Percentiles rank a stretch among this genome's conserved stretches.
Evolutionary conservation across 2,797 vertebrate species (phyloP).

Genomic region (Telmatherina bonti): DNA sequence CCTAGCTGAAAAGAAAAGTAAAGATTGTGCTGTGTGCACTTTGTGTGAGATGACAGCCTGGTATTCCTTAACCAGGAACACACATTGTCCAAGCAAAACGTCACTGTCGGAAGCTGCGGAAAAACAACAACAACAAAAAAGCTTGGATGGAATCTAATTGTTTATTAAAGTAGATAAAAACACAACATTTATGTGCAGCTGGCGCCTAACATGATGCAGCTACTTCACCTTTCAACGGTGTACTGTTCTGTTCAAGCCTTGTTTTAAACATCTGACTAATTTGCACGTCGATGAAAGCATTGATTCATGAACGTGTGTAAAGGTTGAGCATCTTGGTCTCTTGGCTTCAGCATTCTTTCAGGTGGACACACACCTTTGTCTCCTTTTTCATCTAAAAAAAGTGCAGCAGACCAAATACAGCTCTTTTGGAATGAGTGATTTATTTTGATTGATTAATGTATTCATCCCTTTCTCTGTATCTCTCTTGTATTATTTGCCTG

Average conservation of each 20-base stretch:
- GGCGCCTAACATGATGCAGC: too few relatives aligned
- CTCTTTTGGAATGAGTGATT: conserved; percentile 29
- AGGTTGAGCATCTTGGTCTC: background rate
- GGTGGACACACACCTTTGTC: conserved; percentile 6
- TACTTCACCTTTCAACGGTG: background rate
- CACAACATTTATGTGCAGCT: too few relatives aligned
- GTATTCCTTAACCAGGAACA: too few relatives aligned
- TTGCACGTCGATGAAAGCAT: background rate
- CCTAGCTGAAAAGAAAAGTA: conserved; percentile 17
- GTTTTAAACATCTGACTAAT: too few relatives aligned
- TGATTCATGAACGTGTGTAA: background rate
- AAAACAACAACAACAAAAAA: too few relatives aligned
- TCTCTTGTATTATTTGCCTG: background rate
- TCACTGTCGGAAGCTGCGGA: too few relatives aligned
- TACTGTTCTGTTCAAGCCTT: background rate
- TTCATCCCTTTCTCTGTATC: background rate
- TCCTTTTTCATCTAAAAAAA: background rate
- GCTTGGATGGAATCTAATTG: conserved; percentile 13
- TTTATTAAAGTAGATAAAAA: background rate
- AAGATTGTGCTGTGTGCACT: conserved; percentile 15
- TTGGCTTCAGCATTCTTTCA: conserved; percentile 1
- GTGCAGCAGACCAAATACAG: conserved; percentile 3
- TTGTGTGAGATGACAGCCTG: too few relatives aligned
- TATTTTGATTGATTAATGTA: too few relatives aligned
- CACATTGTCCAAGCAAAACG: too few relatives aligned